phyloP scores from a whole-genome alignment of 2,888 invertebrate genomes.

The Lasioglossum zephyrum region DNA sequence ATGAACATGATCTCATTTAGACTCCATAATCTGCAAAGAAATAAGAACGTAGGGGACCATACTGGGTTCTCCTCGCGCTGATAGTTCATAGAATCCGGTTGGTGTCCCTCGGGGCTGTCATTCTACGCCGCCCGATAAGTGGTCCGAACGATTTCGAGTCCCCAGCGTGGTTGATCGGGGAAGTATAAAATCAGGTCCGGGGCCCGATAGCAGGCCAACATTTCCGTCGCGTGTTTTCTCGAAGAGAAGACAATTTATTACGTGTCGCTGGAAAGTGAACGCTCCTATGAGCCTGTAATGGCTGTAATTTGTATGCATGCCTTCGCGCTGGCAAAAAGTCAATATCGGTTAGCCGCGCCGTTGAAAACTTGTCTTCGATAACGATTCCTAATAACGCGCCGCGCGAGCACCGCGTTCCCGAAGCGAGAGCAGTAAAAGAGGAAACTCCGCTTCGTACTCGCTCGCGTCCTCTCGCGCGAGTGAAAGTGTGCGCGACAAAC shows the following conservation, averaged over 20 bases:
- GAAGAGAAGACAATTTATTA: constrained; percentile 62
- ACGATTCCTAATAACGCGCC: constrained; percentile 72
- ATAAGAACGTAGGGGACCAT: neutral
- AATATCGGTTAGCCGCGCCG: constrained; percentile 60
- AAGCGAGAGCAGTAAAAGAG: constrained; percentile 43
- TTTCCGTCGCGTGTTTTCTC: constrained; percentile 61
- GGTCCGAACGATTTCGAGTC: constrained; percentile 18
- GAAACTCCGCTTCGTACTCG: constrained; percentile 11
- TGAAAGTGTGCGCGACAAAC: constrained; percentile 58
- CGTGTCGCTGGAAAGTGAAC: constrained; percentile 60
- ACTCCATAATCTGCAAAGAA: neutral
- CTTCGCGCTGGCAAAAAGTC: constrained; percentile 66
- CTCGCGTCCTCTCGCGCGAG: constrained; percentile 22
- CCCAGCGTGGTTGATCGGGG: neutral
- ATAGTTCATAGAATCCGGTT: neutral
- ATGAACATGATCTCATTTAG: neutral
- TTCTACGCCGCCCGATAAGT: constrained; percentile 44
- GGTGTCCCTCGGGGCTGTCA: constrained; percentile 19
- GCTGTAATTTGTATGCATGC: constrained; percentile 71
- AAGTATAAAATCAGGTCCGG: constrained; percentile 45
- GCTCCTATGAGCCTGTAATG: constrained; percentile 64
- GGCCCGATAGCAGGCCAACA: constrained; percentile 35
- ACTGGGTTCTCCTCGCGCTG: neutral
- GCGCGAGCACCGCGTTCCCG: constrained; percentile 49
- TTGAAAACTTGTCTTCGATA: constrained; percentile 71